Evolutionary conservation across 2,888 invertebrate genomes (phyloP), one percentile per base, ranked within the genome.

Genomic region (Aspidiotus rigidus): DNA sequence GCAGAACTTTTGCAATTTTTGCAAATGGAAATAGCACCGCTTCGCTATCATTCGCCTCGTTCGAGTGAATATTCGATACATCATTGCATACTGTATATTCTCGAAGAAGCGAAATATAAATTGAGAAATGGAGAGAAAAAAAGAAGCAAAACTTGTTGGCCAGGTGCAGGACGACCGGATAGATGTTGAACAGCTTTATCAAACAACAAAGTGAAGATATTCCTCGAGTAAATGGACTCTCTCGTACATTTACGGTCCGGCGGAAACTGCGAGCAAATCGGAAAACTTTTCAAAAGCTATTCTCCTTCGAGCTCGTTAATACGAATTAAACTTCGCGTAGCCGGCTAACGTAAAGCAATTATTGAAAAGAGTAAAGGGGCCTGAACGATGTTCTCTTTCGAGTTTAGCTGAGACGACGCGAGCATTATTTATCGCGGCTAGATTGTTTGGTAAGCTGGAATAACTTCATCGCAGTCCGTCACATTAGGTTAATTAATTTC

Each of bases 241-340:
- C 49, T 11, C n/a, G 49, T n/a, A n/a, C 49, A 49, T 49, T 49
- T 49, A 49, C 49, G 49, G 49, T 49, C 49, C 10, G n/a, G 49
- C 49, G 49, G 28, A 49, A 49, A 49, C 49, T 49, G n/a, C 49
- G n/a, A 49, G 49, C 49, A n/a, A 49, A 49, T 49, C 49, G 49
- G 49, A 49, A 49, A 49, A 49, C 11, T 49, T 28, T 49, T 49
- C 49, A n/a, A 49, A 49, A 49, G 49, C 49, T 49, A 49, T 49
- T 49, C 28, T 28, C n/a, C 49, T 49, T 49, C 49, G 49, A 49
- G 49, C 49, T 49, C 49, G 49, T 49, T 49, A 49, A 49, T 49
- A 49, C 49, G 49, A 49, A 49, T 49, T 49, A 49, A 49, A 49
- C 11, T 49, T 49, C 49, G 49, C 49, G 49, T 49, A 13, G 49